Percentiles rank a stretch among this genome's conserved stretches.
Conservation (phyloP, 1,140 invertebrate genomes). For the Pygmarrhopalites habei region DNA sequence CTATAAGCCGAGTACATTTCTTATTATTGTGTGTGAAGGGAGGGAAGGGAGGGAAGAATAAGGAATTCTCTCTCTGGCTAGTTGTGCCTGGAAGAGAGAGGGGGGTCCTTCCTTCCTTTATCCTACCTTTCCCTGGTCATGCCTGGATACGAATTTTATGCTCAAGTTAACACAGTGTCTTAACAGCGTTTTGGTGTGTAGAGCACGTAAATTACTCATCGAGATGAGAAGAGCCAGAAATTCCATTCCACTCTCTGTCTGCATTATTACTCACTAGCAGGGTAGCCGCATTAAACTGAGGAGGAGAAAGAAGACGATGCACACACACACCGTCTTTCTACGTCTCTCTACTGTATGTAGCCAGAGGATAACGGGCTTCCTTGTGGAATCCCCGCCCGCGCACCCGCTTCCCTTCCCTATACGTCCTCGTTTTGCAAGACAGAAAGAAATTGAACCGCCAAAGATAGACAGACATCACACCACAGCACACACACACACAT, state of each 20-base stretch:
- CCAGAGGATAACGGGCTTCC: background rate
- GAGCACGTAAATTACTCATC: constrained; percentile 22
- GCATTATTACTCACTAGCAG: too few relatives aligned
- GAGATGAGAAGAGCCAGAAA: constrained; percentile 14
- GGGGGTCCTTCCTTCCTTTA: too few relatives aligned
- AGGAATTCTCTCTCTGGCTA: too few relatives aligned
- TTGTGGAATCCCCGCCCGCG: background rate
- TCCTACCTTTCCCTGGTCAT: constrained; percentile 18
- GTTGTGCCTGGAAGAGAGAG: too few relatives aligned
- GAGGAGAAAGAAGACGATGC: too few relatives aligned
- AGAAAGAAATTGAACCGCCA: constrained; percentile 22
- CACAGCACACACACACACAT: background rate
- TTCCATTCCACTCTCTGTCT: background rate
- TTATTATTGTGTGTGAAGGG: background rate
- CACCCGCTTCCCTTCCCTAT: background rate
- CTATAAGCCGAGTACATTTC: background rate
- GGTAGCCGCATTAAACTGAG: too few relatives aligned
- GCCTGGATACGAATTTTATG: constrained; percentile 25
- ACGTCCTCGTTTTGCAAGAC: constrained; percentile 10
- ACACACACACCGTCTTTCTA: too few relatives aligned
- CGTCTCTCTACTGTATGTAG: too few relatives aligned
- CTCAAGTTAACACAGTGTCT: constrained; percentile 20
- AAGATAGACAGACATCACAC: constrained; percentile 18
- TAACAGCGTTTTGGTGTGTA: background rate
- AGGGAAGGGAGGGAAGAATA: background rate